phyloP scores from a whole-genome alignment of 2,888 invertebrate species.

The Incurvaria masculella region DNA sequence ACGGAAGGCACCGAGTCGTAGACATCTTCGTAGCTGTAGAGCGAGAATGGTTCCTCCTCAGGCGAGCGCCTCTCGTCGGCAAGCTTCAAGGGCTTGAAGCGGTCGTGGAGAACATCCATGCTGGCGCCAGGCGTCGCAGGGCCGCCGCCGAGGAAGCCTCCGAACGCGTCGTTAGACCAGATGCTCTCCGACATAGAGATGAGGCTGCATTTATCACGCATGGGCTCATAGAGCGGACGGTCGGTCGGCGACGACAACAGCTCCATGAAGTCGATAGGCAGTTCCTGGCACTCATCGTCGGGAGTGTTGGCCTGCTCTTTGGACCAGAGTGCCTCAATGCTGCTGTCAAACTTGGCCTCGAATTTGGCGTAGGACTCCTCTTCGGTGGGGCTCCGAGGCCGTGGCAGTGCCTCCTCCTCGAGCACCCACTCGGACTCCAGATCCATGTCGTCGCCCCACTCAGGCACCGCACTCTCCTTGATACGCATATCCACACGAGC shows the following conservation, averaged over 20 bases:
- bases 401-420: constrained; percentile 27
- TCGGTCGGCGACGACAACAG: constrained; percentile 58
- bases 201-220: constrained; percentile 33
- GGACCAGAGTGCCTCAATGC: constrained; percentile 66
- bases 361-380: constrained; percentile 57
- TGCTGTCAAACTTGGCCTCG: constrained; percentile 66
- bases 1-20: constrained; percentile 38
- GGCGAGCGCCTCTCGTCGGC: constrained; percentile 19
- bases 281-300: constrained; percentile 56
- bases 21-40: constrained; percentile 34
- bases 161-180: constrained; percentile 27
- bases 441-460: constrained; percentile 37
- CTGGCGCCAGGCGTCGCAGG: constrained; percentile 18
- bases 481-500: constrained; percentile 25
- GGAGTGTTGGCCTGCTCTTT: constrained; percentile 46
- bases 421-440: constrained; percentile 35
- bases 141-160: background rate
- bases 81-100: constrained; percentile 30
- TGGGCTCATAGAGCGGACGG: constrained; percentile 41
- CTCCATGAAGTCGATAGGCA: constrained; percentile 60
- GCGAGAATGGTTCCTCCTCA: constrained; percentile 18
- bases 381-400: constrained; percentile 37
- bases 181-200: constrained; percentile 36
- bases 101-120: constrained; percentile 29
- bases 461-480: constrained; percentile 32